Base-by-base conservation (phyloP, 1,140 invertebrate genomes). In the Drosophila virilis region DNA sequence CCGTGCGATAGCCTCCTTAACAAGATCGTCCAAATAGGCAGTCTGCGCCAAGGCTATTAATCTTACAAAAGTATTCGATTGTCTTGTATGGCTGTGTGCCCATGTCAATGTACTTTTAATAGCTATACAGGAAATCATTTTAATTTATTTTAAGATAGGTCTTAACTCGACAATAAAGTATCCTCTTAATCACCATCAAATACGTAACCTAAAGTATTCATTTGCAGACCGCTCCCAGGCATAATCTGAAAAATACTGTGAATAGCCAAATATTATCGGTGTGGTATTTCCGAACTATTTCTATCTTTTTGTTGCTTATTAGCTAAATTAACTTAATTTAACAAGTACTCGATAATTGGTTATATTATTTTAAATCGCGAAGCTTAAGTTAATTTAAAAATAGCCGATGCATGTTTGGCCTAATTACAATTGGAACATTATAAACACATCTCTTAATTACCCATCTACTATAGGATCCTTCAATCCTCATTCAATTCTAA, bases 381-480 rank as follows among this genome's bases (percentile, higher is more conserved):
- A 10, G 2, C 5, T 38, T 38, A 38, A 10, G 22, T 28, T 28
- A 5, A 28, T 28, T 28, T 28, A 4, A 28, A 40, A 40, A 48
- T 70, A 28, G 50, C 33, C 40, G 48, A 77, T 80, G 43, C 67
- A 17, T 43, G 35, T 65, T 43, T 54, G 59, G 65, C 71, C 73
- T 66, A 64, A 68, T 81, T 64, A 50, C 77, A 80, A 79, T 79
- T 79, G 46, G 37, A 70, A 10, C 12, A 35, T 8, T 28, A 6
- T 28, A 42, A 17, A n/a, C 50, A 48, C 81, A 77, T 77, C 67
- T 55, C 43, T 81, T 77, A 80, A 80, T 81, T 81, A 71, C 45
- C 46, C 78, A 57, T 73, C 46, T 51, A 3, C 32, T 9, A 35
- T 35, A 35, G 33, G 42, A 43, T 37, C 33, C 33, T 57, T 35